A percentile compares a stretch with the other conserved stretches of the same genome.
Evolutionary conservation across 2,888 invertebrate species (phyloP).

Genomic region (Bellardia pandia): DNA sequence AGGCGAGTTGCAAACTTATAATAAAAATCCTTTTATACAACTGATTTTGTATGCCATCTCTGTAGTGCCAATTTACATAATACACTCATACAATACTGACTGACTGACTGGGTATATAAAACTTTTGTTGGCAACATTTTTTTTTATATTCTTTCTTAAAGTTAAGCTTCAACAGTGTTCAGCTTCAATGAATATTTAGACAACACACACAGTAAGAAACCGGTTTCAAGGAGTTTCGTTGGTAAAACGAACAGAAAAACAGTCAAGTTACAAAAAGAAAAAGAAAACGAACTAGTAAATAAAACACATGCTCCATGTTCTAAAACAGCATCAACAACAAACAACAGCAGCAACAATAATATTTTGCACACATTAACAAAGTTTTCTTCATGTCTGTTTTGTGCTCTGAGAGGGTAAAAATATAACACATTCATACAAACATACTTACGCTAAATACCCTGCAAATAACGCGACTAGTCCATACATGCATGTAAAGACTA

Average conservation of each 20-base stretch:
- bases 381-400: slow-evolving; percentile 5
- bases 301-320: slow-evolving; percentile 59
- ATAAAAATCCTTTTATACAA: slow-evolving; percentile 41
- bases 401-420: slow-evolving; percentile 20
- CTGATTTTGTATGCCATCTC: slow-evolving; percentile 36
- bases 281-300: slow-evolving; percentile 46
- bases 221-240: slow-evolving; percentile 71
- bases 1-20: not conserved
- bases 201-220: slow-evolving; percentile 56
- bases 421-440: not conserved
- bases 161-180: slow-evolving; percentile 54
- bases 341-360: slow-evolving; percentile 42
- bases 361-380: slow-evolving; percentile 26
- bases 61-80: slow-evolving; percentile 48
- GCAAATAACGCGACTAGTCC: no score
- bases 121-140: slow-evolving; percentile 48
- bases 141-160: slow-evolving; percentile 37
- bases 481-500: no score
- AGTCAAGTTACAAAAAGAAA: slow-evolving; percentile 39
- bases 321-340: slow-evolving; percentile 59
- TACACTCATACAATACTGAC: not conserved
- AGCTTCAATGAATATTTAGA: slow-evolving; percentile 59
- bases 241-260: slow-evolving; percentile 42
- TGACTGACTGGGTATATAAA: slow-evolving; percentile 9
- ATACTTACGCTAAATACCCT: not conserved